Percentiles rank a stretch among this genome's conserved stretches.
phyloP scores from a whole-genome alignment of 2,113 vertebrate genomes.

The Taurulus bubalis region DNA sequence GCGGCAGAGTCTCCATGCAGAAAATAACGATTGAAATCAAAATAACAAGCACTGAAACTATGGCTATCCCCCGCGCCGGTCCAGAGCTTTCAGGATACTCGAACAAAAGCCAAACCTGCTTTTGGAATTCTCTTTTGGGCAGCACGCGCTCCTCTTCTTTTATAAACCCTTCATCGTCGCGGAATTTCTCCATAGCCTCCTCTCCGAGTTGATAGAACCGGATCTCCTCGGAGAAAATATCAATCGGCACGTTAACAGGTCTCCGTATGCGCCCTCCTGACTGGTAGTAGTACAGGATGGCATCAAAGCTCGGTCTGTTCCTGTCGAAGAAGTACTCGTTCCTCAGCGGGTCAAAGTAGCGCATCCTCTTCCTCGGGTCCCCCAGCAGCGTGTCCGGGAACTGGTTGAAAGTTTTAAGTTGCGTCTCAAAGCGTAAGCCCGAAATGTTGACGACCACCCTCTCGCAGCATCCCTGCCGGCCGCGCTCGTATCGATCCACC shows the following conservation, averaged over 20 bases:
- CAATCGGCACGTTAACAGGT: constrained; percentile 97
- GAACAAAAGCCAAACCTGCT: constrained; percentile 97
- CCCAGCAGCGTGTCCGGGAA: constrained; percentile 96
- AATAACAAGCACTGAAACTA: constrained; percentile 97
- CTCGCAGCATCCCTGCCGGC: constrained; percentile 88
- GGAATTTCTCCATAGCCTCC: constrained; percentile 98
- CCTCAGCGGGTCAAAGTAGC: constrained; percentile 97
- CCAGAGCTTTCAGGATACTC: constrained; percentile 98
- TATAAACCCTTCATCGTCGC: constrained; percentile 98
- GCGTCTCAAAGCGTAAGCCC: constrained; percentile 96
- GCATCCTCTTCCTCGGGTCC: constrained; percentile 95
- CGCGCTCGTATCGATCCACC: constrained; percentile 77
- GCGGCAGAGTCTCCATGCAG: constrained; percentile 96
- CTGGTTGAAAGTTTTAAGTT: constrained; percentile 95
- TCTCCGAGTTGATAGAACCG: constrained; percentile 97
- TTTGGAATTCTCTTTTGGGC: constrained; percentile 93
- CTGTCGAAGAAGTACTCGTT: constrained; percentile 99
- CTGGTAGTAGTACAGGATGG: constrained; percentile 99
- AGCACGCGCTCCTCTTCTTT: constrained; percentile 95
- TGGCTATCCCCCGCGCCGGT: constrained; percentile 95
- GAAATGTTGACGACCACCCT: constrained; percentile 98
- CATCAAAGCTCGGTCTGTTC: constrained; percentile 97
- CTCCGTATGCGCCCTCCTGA: constrained; percentile 95
- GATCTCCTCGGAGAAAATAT: constrained; percentile 99
- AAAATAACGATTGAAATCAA: constrained; percentile 98